Percentiles rank a stretch among this genome's conserved stretches.
phyloP scores from a whole-genome alignment of 2,113 vertebrate species.

The Tiliqua scincoides region DNA sequence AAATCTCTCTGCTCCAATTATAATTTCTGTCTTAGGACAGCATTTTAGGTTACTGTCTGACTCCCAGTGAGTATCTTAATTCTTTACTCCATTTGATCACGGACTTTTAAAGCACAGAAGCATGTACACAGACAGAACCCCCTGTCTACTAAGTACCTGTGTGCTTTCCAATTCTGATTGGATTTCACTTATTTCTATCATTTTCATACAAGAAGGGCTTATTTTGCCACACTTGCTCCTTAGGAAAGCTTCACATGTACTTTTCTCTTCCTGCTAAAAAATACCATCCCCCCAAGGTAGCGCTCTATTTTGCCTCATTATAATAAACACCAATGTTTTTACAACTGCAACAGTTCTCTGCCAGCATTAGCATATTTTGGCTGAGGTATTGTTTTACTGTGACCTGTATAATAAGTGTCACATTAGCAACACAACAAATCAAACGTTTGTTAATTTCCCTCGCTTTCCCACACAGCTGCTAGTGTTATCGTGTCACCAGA shows the following conservation, averaged over 20 bases:
- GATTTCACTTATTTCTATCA: conserved; percentile 16
- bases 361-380: conserved; percentile 91
- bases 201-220: conserved; percentile 8
- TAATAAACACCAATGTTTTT: conserved; percentile 82
- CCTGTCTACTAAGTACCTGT: not conserved
- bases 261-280: conserved; percentile 40
- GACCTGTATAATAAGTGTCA: conserved; percentile 99
- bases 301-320: conserved; percentile 76
- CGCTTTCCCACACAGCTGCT: conserved; percentile 94
- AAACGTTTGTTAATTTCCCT: conserved; percentile 96
- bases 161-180: conserved; percentile 6
- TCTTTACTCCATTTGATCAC: conserved; percentile 33
- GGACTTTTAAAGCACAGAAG: conserved; percentile 40
- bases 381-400: conserved; percentile 91
- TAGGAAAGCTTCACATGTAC: conserved; percentile 48
- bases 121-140: not conserved
- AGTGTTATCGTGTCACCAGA: conserved; percentile 93
- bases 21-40: conserved; percentile 27
- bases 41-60: not conserved
- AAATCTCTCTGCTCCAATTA: not conserved
- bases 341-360: conserved; percentile 85
- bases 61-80: not conserved
- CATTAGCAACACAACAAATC: conserved; percentile 99
- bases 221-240: conserved; percentile 10
- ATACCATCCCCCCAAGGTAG: conserved; percentile 74